Evolutionary conservation across 2,888 invertebrate genomes (phyloP), one percentile per base, ranked within the genome.

Genomic region (Hemithea aestivaria): DNA sequence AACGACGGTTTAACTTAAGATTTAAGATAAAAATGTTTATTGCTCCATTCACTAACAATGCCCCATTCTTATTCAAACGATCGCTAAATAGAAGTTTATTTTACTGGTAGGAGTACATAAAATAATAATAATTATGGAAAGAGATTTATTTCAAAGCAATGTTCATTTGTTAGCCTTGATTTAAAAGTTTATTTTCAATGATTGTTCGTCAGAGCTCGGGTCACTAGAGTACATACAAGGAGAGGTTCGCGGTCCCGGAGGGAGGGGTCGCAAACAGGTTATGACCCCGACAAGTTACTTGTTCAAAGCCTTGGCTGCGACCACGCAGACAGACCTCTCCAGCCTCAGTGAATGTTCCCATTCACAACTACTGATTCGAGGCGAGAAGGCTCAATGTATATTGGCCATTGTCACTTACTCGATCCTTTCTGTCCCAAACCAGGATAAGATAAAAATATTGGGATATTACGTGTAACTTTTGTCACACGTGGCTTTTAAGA

Each of bases 241-340:
- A 62, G 66, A 69, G 68, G 62, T 63, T 63, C 60, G 69, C 68
- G 73, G 70, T 76, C 78, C 77, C 78, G 67, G 62, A 74, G 81
- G 75, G 82, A 80, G 79, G 84, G 85, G 85, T 84, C 85, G 81
- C 82, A 82, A 84, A 84, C 85, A 85, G 85, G 85, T 84, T 85
- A 83, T 85, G 85, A 85, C 85, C 85, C 79, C 83, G 81, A 82
- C 84, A 79, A 85, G 81, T 83, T 80, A 81, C 83, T 84, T 73
- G 83, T 75, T 78, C 74, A 74, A 75, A 80, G 78, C 76, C 72
- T 77, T 69, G 64, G 58, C 69, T 63, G 57, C 62, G 66, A 63
- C 85, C 78, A 81, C 49, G 45, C 43, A 52, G 27, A 38, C 63
- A 76, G 82, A 77, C 48, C 80, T 57, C 60, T 53, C 51, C 52